Percentiles rank a stretch among this genome's conserved stretches.
Conservation (phyloP, 2,888 invertebrate species). For the Pandemis corylana region DNA sequence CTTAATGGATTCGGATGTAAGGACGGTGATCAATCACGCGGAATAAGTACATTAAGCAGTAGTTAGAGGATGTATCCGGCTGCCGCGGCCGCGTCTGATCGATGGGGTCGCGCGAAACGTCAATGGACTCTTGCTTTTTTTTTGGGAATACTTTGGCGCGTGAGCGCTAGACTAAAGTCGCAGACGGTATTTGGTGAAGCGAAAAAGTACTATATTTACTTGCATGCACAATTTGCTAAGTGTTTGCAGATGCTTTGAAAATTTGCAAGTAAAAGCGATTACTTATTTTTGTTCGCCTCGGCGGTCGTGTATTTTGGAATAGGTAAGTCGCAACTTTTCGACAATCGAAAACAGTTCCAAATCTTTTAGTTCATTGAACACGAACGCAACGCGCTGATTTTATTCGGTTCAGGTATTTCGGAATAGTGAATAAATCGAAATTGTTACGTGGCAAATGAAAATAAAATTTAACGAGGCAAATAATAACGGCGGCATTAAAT, state of each 20-base stretch:
- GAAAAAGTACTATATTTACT: background rate
- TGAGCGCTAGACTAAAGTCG: constrained; percentile 25
- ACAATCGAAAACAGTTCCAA: constrained; percentile 40
- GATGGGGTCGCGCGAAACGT: constrained; percentile 56
- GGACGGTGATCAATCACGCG: constrained; percentile 75
- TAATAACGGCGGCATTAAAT: constrained; percentile 52
- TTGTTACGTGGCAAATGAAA: constrained; percentile 53
- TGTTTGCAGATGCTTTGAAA: background rate
- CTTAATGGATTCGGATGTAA: constrained; percentile 80
- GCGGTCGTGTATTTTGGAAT: constrained; percentile 1
- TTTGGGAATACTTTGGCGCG: constrained; percentile 26
- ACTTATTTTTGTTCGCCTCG: background rate
- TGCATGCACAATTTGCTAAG: background rate
- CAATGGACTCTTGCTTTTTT: constrained; percentile 45
- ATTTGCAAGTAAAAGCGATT: constrained; percentile 5
- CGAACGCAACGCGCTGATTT: constrained; percentile 46
- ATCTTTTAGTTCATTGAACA: constrained; percentile 36
- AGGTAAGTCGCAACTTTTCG: background rate
- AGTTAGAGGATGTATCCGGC: constrained; percentile 63
- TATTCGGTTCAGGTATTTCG: constrained; percentile 53
- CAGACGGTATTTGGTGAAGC: background rate
- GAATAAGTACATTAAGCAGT: constrained; percentile 77
- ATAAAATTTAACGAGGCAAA: constrained; percentile 55
- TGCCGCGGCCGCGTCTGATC: constrained; percentile 64
- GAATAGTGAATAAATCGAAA: constrained; percentile 50